A percentile compares a stretch with the other conserved stretches of the same genome.
Evolutionary conservation across 1,140 invertebrate genomes (phyloP).

Genomic region (Homarus americanus): DNA sequence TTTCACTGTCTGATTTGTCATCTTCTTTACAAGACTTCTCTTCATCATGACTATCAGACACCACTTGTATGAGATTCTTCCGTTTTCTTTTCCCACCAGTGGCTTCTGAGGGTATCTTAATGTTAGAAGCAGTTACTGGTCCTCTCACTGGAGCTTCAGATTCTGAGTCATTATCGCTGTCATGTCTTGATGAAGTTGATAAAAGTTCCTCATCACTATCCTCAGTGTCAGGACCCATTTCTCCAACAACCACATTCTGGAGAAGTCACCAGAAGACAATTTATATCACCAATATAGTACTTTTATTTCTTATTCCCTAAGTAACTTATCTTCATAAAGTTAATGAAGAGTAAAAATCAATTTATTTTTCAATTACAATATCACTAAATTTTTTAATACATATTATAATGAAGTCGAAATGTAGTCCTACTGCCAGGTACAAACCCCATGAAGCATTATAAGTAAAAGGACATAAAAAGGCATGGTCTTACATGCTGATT

Average conservation of each 20-base stretch:
- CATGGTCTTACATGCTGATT: too few relatives aligned
- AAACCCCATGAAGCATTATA: too few relatives aligned
- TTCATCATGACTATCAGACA: neutral
- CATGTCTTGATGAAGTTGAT: neutral
- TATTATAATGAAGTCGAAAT: too few relatives aligned
- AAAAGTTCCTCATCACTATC: neutral
- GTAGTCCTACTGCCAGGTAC: too few relatives aligned
- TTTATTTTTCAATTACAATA: too few relatives aligned
- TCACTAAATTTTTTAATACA: too few relatives aligned
- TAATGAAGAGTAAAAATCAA: too few relatives aligned
- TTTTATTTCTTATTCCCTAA: too few relatives aligned
- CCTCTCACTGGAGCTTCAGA: neutral
- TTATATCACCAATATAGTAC: neutral
- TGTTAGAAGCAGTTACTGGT: neutral
- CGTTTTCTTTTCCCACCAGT: neutral
- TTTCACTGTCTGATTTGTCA: neutral
- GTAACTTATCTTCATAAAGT: too few relatives aligned
- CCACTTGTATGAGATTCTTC: neutral
- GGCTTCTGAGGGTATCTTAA: neutral
- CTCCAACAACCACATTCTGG: slow-evolving; percentile 11
- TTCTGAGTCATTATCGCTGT: slow-evolving; percentile 11
- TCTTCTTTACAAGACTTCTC: neutral
- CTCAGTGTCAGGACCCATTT: neutral
- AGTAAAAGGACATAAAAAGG: too few relatives aligned
- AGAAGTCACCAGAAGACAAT: neutral